Percentiles rank a stretch among this genome's conserved stretches.
These are phyloP conservation scores for Equus quagga DNA, from an alignment of 2,113 vertebrate genomes.

Conservation along the genomic window DNA sequence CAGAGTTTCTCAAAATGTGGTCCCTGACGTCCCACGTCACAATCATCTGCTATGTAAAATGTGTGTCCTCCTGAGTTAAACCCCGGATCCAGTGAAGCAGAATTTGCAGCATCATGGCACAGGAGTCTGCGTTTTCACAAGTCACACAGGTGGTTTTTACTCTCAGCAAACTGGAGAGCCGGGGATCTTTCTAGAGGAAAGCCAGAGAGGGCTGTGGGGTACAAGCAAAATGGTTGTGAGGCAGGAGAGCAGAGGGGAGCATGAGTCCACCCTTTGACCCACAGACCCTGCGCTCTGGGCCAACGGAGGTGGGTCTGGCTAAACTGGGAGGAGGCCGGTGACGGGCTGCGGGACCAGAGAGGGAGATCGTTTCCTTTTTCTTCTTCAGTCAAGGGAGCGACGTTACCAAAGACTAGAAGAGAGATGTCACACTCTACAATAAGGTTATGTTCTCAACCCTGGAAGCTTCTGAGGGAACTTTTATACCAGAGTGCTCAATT, in stretches of 20 bases:
- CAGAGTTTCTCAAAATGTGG: neutral
- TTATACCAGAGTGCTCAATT: too few relatives aligned
- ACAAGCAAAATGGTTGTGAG: rapidly evolving
- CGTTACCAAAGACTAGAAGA: neutral
- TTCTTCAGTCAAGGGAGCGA: too few relatives aligned
- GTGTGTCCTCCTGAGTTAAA: neutral
- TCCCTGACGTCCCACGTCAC: neutral
- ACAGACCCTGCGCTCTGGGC: too few relatives aligned
- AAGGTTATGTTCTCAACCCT: neutral
- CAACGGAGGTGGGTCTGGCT: neutral
- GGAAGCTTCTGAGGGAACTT: neutral
- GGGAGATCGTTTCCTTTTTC: neutral
- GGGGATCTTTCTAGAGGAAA: neutral
- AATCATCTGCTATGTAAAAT: neutral
- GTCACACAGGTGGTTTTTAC: neutral
- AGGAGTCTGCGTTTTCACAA: neutral
- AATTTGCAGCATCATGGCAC: neutral
- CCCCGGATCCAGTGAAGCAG: neutral
- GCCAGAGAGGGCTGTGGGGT: neutral
- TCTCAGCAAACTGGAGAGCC: neutral
- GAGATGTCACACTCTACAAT: neutral
- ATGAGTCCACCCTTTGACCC: neutral
- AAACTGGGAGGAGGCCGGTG: neutral
- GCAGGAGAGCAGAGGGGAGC: neutral
- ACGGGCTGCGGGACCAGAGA: rapidly evolving